phyloP scores from a whole-genome alignment of 2,888 invertebrate genomes.

The Chaetoderma sp. region DNA sequence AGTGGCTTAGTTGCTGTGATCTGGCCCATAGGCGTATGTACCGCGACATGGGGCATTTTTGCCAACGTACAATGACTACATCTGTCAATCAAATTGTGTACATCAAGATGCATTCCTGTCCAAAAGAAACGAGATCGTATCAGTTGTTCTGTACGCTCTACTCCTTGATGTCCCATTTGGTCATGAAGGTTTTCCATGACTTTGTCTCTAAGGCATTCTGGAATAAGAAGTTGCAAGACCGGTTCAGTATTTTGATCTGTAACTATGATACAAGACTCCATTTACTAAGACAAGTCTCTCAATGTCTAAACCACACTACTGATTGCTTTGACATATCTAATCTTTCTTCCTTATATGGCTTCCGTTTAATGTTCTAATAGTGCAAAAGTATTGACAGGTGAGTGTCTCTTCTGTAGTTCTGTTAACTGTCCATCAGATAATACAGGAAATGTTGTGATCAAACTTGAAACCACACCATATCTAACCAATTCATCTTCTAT shows the following conservation, averaged over 20 bases:
- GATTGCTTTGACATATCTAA: neutral
- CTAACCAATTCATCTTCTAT: too few species aligned
- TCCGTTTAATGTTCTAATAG: neutral
- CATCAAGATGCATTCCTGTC: constrained; percentile 20
- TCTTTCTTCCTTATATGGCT: neutral
- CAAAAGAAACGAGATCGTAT: constrained; percentile 15
- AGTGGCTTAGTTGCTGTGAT: constrained; percentile 18
- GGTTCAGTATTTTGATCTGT: too few species aligned
- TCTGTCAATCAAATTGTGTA: constrained; percentile 10
- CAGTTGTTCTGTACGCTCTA: constrained; percentile 12
- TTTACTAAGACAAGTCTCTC: neutral
- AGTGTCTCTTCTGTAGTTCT: neutral
- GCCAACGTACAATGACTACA: constrained; percentile 19
- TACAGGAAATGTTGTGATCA: neutral
- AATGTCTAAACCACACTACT: neutral
- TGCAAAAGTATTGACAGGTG: neutral
- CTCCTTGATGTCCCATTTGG: constrained; percentile 27
- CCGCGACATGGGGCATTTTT: constrained; percentile 9
- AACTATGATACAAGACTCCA: too few species aligned
- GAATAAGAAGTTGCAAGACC: constrained; percentile 22
- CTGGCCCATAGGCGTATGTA: constrained; percentile 8
- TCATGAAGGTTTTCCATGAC: constrained; percentile 27
- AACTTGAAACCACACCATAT: neutral
- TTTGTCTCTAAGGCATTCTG: neutral
- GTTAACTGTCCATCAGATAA: neutral